Evolutionary conservation across 2,113 vertebrate genomes (phyloP), one percentile per base, ranked within the genome.

Genomic region (Otocyon megalotis): DNA sequence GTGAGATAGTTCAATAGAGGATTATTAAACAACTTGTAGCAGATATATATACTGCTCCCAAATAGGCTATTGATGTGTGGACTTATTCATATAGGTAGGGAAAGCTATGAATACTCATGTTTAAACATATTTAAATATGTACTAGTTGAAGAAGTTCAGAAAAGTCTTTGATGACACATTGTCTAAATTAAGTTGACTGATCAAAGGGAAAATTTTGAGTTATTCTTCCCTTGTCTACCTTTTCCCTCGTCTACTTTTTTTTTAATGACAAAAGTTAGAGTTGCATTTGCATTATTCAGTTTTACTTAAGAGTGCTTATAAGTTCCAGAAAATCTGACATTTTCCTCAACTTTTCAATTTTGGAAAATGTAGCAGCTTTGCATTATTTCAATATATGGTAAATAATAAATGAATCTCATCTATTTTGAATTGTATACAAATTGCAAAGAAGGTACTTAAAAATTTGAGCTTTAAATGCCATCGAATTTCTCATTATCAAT

Each of bases 281-380:
- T 5, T 93, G 15, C n/a, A 93, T 65, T 74, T 65, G 8, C 0
- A 0, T 43, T 60, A 17, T 85, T 94, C 7, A 20, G 16, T 28
- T 92, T 90, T 86, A 22, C 0, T 5, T 53, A 53, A 79, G 77
- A 76, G 67, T 67, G 11, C 1, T 6, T 37, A 90, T 69, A 76
- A 35, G 0, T 16, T 48, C 87, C 22, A 88, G 6, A 6, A 77
- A 83, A 37, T 3, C 16, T 20, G 1, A 17, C 28, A 60, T 22
- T 97, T 43, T 90, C 86, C 90, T 91, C 24, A 81, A 67, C 1
- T 88, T 88, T 92, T 24, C 9, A 28, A 65, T 17, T 14, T 93
- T 90, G 32, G 53, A 60, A 30, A 24, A 85, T 88, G 58, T 93
- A 81, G 85, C 7, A 8, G 32, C 4, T 37, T 5, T 32, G 10